phyloP scores from a whole-genome alignment of 2,888 invertebrate species.

The Scaptomyza reducta region DNA sequence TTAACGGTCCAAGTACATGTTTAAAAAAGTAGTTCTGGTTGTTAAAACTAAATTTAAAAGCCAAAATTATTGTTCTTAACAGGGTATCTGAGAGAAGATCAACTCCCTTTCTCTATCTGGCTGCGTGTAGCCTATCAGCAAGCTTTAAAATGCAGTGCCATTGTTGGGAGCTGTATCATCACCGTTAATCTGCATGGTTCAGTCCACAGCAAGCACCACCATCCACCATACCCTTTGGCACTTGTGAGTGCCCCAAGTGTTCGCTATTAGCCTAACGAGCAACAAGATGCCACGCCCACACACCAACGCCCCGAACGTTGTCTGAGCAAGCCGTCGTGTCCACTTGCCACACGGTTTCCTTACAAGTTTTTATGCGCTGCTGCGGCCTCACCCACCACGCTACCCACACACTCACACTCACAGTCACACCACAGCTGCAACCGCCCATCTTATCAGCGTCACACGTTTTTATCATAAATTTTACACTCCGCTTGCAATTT shows the following conservation, averaged over 20 bases:
- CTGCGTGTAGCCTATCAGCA: conserved; percentile 38
- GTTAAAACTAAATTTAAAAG: too few species aligned
- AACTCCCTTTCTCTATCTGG: background rate
- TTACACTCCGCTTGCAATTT: conserved; percentile 71
- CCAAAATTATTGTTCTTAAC: background rate
- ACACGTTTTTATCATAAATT: conserved; percentile 78
- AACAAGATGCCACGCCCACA: conserved; percentile 53
- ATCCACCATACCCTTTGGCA: background rate
- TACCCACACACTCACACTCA: too few species aligned
- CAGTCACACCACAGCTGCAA: conserved; percentile 2
- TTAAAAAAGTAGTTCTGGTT: too few species aligned
- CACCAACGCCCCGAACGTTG: conserved; percentile 16
- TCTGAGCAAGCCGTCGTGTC: conserved; percentile 40
- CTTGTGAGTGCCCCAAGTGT: conserved; percentile 24
- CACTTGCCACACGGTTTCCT: conserved; percentile 35
- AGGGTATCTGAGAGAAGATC: background rate
- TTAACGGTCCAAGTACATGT: too few species aligned
- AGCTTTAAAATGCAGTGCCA: conserved; percentile 31
- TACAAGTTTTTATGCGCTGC: conserved; percentile 24
- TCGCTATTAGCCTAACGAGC: conserved; percentile 69
- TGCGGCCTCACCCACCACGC: conserved; percentile 5
- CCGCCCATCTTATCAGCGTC: conserved; percentile 60
- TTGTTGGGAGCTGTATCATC: conserved; percentile 33
- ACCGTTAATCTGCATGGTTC: conserved; percentile 44
- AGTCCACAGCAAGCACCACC: background rate